Evolutionary conservation across 2,797 vertebrate species (phyloP).

Genomic region (Smutsia gigantea): DNA sequence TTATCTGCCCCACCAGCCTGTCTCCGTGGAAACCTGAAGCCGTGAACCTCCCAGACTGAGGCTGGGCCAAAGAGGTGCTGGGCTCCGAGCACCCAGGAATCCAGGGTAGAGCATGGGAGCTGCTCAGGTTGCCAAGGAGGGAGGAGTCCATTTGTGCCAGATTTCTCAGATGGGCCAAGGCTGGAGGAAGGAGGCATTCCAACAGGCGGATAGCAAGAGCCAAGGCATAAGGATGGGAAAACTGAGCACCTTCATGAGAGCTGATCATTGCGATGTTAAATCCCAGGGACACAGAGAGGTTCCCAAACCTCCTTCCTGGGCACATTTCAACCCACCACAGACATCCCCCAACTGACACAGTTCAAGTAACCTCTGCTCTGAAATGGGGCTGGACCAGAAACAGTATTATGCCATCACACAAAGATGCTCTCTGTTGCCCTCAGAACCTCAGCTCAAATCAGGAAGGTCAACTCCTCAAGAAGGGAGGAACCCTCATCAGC

Average conservation of each 20-base stretch:
- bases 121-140: background rate
- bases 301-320: background rate
- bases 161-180: background rate
- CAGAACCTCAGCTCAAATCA: background rate
- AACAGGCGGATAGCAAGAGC: rapidly evolving
- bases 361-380: background rate
- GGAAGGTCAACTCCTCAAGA: background rate
- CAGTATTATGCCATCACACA: background rate
- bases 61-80: background rate
- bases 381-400: background rate
- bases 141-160: background rate
- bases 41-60: background rate
- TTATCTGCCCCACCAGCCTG: background rate
- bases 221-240: background rate
- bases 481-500: background rate
- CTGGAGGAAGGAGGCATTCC: background rate
- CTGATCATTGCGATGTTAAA: background rate
- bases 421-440: background rate
- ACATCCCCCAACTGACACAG: background rate
- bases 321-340: background rate
- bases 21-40: background rate
- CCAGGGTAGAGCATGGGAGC: background rate
- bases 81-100: background rate
- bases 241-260: no score
- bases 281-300: background rate